Base-by-base conservation (phyloP, 2,888 invertebrate genomes). In the Epinotia ramella region DNA sequence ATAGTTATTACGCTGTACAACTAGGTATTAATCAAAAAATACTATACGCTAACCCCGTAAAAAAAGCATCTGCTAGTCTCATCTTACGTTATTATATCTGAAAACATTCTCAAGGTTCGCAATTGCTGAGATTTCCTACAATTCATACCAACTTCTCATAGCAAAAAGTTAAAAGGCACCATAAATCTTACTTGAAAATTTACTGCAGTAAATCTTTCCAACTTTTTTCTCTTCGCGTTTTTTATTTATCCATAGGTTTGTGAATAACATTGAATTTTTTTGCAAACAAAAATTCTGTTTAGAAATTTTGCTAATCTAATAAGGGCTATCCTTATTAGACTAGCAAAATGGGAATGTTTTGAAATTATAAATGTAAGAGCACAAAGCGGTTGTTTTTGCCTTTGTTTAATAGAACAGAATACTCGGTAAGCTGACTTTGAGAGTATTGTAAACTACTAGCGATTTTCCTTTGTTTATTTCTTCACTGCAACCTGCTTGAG, bases 121-220 rank as follows among this genome's bases (percentile, higher is more conserved):
- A 69, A 74, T 70, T 53, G 49, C 49, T 57, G 33, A 64, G 33
- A 67, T 44, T 73, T 20, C 49, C 18, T 59, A 33, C 53, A 62
- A 67, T 62, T 56, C 33, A 53, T 62, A 67, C 13, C 13, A 2
- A 13, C 62, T 73, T 73, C 24, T 73, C 62, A 33, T 49, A 57
- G 69, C 46, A 74, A 57, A 63, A 64, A 74, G 74, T 74, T 74
- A 65, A 74, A 70, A 69, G 67, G 67, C 33, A 59, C 59, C 74
- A 65, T 74, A 74, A 74, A 74, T 74, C n/a, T 65, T 33, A 18
- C 64, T 53, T 53, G 59, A 59, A 60, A 74, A 74, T 69, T 70
- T 49, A 70, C 64, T 59, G 57, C 24, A 24, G 63, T 65, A 65
- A 74, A 70, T 69, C 57, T 57, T 74, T 74, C 24, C 9, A 16